A percentile compares a stretch with the other conserved stretches of the same genome.
These are phyloP conservation scores for Lymantria monacha DNA, from an alignment of 2,888 invertebrate genomes.

Conservation along the genomic window DNA sequence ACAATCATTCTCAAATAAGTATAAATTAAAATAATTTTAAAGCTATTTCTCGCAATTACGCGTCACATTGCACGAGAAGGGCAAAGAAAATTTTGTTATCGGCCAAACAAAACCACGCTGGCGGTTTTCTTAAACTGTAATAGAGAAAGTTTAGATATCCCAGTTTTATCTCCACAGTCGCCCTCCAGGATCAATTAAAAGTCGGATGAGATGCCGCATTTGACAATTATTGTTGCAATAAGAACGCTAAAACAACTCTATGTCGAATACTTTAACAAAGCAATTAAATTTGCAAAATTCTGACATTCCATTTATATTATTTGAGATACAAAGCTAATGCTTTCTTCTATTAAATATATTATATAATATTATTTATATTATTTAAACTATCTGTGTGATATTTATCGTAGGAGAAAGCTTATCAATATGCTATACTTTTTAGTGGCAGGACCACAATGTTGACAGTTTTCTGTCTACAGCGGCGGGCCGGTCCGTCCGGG, in stretches of 20 bases:
- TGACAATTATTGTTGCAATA: constrained; percentile 76
- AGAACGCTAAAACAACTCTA: constrained; percentile 53
- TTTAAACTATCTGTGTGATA: background rate
- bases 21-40: background rate
- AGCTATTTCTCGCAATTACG: background rate
- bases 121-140: constrained; percentile 79
- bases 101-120: constrained; percentile 60
- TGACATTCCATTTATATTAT: constrained; percentile 12
- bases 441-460: no score
- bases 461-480: no score
- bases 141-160: constrained; percentile 79
- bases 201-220: constrained; percentile 62
- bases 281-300: constrained; percentile 37
- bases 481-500: no score
- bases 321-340: constrained; percentile 2
- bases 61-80: constrained; percentile 48
- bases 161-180: constrained; percentile 74
- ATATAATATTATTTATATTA: background rate
- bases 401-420: no score
- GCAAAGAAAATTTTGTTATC: constrained; percentile 74
- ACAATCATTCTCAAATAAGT: no score
- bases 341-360: background rate
- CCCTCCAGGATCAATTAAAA: constrained; percentile 83
- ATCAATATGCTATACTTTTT: no score
- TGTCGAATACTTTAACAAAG: constrained; percentile 35